Evolutionary conservation across 2,888 invertebrate species (phyloP).

Genomic region (Catotricha subobsoleta): DNA sequence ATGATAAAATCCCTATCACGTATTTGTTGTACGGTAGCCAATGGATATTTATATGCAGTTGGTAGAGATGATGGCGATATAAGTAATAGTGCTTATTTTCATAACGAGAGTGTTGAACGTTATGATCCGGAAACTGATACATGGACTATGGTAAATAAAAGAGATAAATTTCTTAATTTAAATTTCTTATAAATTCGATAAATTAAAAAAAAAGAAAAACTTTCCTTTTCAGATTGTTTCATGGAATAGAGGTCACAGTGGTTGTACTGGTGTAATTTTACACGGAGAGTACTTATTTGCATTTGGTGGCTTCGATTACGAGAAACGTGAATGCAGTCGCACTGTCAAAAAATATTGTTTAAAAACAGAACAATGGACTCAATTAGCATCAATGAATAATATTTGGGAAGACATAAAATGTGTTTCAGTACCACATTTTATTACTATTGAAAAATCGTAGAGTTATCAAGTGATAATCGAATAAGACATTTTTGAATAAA

Average conservation of each 20-base stretch:
- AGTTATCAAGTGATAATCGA: too few species aligned
- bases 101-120: constrained; percentile 81
- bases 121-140: constrained; percentile 61
- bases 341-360: constrained; percentile 83
- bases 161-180: too few species aligned
- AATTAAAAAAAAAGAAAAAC: too few species aligned
- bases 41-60: constrained; percentile 76
- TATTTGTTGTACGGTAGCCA: constrained; percentile 75
- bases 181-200: too few species aligned
- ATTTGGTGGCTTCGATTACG: constrained; percentile 83
- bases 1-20: constrained; percentile 77
- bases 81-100: constrained; percentile 60
- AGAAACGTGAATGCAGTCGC: constrained; percentile 65
- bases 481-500: too few species aligned
- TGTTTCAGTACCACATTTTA: constrained; percentile 41
- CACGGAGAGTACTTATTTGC: constrained; percentile 59
- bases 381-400: constrained; percentile 58
- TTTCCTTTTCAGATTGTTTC: constrained; percentile 36
- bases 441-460: constrained; percentile 24
- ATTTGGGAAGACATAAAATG: constrained; percentile 82
- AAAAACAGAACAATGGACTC: constrained; percentile 57
- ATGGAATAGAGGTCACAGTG: constrained; percentile 63
- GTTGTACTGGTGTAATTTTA: constrained; percentile 74
- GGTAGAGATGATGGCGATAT: constrained; percentile 91
- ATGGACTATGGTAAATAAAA: constrained; percentile 48